Evolutionary conservation across 2,113 vertebrate genomes (phyloP).

Genomic region (Numida meleagris): DNA sequence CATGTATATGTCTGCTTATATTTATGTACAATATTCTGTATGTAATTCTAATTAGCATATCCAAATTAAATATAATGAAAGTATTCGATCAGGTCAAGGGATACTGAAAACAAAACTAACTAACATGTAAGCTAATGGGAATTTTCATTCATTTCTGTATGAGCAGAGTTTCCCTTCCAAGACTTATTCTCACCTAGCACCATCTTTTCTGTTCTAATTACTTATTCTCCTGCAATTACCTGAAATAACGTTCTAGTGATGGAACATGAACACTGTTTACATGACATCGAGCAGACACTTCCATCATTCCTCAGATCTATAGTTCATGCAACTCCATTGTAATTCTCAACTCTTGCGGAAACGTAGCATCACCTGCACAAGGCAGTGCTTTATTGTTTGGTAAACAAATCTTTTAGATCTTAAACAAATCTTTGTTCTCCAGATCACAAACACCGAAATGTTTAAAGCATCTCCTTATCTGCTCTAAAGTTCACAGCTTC

Average conservation of each 20-base stretch:
- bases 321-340: constrained; percentile 8
- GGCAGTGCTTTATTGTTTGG: not conserved
- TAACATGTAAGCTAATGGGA: not conserved
- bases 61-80: not conserved
- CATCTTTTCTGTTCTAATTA: constrained; percentile 29
- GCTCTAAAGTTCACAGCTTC: not conserved
- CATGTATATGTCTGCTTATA: not conserved
- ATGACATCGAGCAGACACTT: constrained; percentile 43
- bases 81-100: not conserved
- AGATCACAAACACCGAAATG: not conserved
- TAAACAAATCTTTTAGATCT: not conserved
- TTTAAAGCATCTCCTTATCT: not conserved
- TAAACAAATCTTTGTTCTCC: not conserved
- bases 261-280: not conserved
- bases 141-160: not conserved
- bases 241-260: constrained; percentile 26
- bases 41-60: not conserved
- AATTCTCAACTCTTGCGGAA: constrained; percentile 32
- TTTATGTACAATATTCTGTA: not conserved
- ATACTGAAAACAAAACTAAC: constrained; percentile 1
- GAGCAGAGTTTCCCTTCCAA: not conserved
- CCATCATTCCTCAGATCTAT: constrained; percentile 48
- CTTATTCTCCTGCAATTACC: constrained; percentile 31
- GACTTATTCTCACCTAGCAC: not conserved
- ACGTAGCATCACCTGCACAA: not conserved